Evolutionary conservation across 35 echinoderm and acorn worm species (phyloP).

Genomic region (Amphiura filiformis): DNA sequence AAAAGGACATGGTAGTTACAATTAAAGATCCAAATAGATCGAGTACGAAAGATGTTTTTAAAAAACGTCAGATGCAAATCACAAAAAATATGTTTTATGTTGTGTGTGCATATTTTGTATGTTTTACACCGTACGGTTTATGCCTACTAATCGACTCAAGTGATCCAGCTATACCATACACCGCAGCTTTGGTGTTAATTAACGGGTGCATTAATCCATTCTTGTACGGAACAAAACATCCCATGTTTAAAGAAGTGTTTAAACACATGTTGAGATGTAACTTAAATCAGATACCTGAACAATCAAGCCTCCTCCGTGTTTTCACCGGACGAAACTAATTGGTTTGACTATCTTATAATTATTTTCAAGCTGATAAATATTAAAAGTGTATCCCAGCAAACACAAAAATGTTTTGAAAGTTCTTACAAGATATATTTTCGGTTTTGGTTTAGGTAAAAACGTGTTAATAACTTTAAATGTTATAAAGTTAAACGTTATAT

Average conservation of each 20-base stretch:
- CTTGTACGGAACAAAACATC: conserved; percentile 82
- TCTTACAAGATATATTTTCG: too few species aligned
- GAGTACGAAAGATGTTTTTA: background rate
- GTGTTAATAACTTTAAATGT: too few species aligned
- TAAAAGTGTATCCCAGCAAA: too few species aligned
- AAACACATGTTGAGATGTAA: conserved; percentile 55
- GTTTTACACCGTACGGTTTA: conserved; percentile 63
- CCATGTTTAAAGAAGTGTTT: conserved; percentile 71
- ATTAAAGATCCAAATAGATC: background rate
- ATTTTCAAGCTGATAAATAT: too few species aligned
- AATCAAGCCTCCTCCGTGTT: background rate
- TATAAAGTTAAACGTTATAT: too few species aligned
- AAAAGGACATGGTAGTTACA: background rate
- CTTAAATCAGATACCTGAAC: conserved; percentile 63
- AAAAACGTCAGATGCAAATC: conserved; percentile 62
- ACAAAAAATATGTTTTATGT: conserved; percentile 82
- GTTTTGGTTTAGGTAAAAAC: too few species aligned
- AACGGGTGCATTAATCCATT: conserved; percentile 79
- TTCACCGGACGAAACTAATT: background rate
- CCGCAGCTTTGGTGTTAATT: conserved; percentile 57
- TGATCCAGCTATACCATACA: conserved; percentile 67
- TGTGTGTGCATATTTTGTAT: conserved; percentile 70
- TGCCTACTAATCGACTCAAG: conserved; percentile 71
- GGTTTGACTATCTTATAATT: too few species aligned
- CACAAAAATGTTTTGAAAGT: too few species aligned